Evolutionary conservation across 2,888 invertebrate genomes (phyloP).

Genomic region (Nomada flava): DNA sequence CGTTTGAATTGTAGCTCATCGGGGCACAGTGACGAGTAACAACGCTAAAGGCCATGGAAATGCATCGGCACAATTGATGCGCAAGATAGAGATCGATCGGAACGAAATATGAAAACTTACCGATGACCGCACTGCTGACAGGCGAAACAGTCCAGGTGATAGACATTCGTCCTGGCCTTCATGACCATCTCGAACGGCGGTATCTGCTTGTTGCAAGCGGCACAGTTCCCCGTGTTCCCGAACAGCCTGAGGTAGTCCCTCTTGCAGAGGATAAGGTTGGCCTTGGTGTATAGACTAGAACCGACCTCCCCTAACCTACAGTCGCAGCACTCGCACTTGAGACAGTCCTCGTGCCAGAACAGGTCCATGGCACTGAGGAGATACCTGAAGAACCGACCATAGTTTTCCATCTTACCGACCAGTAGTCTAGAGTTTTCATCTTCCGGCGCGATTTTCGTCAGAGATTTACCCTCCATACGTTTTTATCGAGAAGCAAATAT

Average conservation of each 20-base stretch:
- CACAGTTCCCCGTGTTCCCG: conserved; percentile 98
- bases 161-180: conserved; percentile 98
- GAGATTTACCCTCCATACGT: background rate
- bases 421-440: conserved; percentile 23
- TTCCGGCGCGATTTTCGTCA: background rate
- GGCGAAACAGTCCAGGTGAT: conserved; percentile 99
- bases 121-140: conserved; percentile 99
- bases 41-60: background rate
- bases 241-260: conserved; percentile 98
- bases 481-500: background rate
- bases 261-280: conserved; percentile 97
- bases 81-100: background rate
- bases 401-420: conserved; percentile 73
- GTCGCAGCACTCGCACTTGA: conserved; percentile 98
- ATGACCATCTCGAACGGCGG: conserved; percentile 99
- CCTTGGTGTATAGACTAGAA: conserved; percentile 97
- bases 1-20: background rate
- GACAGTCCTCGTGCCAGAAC: conserved; percentile 99
- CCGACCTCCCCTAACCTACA: conserved; percentile 98
- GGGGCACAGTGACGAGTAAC: background rate
- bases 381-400: conserved; percentile 85
- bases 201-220: conserved; percentile 98
- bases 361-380: conserved; percentile 96
- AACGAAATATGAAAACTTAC: conserved; percentile 85
- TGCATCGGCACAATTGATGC: no score